Conservation (phyloP, 2,797 vertebrate genomes). For the Micromesistius poutassou region DNA sequence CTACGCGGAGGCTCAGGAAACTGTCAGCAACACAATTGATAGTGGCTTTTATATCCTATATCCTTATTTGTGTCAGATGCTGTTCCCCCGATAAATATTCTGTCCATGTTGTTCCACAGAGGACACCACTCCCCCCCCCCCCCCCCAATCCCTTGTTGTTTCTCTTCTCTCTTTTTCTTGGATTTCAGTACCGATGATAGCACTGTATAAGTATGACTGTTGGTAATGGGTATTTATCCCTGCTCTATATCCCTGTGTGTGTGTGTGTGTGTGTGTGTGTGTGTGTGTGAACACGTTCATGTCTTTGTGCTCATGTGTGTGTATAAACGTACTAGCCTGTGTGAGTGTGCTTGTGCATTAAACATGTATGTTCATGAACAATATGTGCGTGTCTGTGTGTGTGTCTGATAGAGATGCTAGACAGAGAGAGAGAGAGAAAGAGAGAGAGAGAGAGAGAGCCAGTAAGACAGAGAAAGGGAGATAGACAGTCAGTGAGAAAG, state of each 20-base stretch:
- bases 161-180: constrained; percentile 15
- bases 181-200: constrained; percentile 60
- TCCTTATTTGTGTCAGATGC: constrained; percentile 76
- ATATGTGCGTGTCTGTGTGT: too few relatives aligned
- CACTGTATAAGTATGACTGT: constrained; percentile 48
- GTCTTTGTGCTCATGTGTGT: too few relatives aligned
- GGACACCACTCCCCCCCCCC: constrained; percentile 52
- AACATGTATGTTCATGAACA: too few relatives aligned
- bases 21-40: constrained; percentile 74
- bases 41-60: constrained; percentile 72
- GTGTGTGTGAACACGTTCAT: not conserved
- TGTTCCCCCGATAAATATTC: constrained; percentile 73
- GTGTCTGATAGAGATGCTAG: constrained; percentile 13
- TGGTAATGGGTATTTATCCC: constrained; percentile 34
- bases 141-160: not conserved
- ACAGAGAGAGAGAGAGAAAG: constrained; percentile 24
- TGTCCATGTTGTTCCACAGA: constrained; percentile 48
- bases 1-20: constrained; percentile 65
- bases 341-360: too few relatives aligned
- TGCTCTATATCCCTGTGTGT: constrained; percentile 36
- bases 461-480: too few relatives aligned
- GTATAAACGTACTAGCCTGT: too few relatives aligned
- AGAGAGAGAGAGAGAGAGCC: too few relatives aligned
- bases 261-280: constrained; percentile 2
- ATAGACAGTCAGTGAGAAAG: too few relatives aligned